phyloP scores from a whole-genome alignment of 2,888 invertebrate genomes.

The Neuroscelio doddi region DNA sequence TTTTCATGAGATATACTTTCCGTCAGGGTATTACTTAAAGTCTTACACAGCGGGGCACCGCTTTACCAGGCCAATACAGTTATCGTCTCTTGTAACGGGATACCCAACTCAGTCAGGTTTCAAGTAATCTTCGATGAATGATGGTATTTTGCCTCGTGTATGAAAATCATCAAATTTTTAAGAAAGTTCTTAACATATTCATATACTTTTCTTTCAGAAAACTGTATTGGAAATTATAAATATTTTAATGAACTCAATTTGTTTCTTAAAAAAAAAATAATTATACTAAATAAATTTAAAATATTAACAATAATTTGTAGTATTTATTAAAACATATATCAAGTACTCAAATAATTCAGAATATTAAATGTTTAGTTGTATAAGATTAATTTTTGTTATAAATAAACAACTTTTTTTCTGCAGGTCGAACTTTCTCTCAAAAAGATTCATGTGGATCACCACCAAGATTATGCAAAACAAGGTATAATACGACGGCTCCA shows the following conservation, averaged over 20 bases:
- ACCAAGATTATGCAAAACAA: conserved; percentile 86
- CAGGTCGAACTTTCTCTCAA: conserved; percentile 69
- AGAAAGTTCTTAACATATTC: neutral
- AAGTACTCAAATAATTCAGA: too few species aligned
- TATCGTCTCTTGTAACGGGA: conserved; percentile 69
- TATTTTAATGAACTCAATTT: too few species aligned
- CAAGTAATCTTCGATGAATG: conserved; percentile 50
- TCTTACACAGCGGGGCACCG: conserved; percentile 50
- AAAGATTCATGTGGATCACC: conserved; percentile 78
- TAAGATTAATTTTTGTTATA: neutral
- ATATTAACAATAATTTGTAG: too few species aligned
- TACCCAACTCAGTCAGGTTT: conserved; percentile 63
- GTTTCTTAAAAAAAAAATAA: too few species aligned
- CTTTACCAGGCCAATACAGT: conserved; percentile 69
- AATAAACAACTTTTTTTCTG: conserved; percentile 52
- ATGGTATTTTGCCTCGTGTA: conserved; percentile 36
- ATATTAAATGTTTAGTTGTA: too few species aligned
- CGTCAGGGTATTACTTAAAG: conserved; percentile 29
- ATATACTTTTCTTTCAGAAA: conserved; percentile 7
- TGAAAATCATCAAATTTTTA: conserved; percentile 34
- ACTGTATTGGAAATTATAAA: neutral
- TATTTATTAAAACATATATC: too few species aligned
- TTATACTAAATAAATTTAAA: too few species aligned
- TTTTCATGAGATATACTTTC: conserved; percentile 22
- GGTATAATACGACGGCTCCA: conserved; percentile 94